Conservation (phyloP, 2,797 vertebrate genomes). For the Crypturellus tataupa region DNA sequence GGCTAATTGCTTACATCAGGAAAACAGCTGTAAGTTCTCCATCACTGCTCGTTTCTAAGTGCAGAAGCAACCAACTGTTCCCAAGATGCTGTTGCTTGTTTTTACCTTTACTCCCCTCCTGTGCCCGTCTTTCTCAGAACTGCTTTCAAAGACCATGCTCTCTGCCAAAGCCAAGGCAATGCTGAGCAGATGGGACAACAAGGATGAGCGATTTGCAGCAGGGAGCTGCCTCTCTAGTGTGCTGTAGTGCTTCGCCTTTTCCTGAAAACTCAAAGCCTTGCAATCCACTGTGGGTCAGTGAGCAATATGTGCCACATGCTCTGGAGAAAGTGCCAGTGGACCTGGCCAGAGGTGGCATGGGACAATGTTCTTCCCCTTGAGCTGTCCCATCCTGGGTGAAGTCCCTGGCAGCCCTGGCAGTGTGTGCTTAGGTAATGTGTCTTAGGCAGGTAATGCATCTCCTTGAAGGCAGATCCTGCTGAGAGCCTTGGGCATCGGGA, state of each 20-base stretch:
- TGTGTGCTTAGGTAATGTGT: background rate
- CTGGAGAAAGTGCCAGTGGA: background rate
- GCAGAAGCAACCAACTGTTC: background rate
- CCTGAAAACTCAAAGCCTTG: background rate
- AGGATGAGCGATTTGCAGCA: background rate
- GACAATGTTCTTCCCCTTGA: background rate
- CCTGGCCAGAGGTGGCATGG: background rate
- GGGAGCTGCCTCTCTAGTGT: background rate
- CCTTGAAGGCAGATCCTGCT: background rate
- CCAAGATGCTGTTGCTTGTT: background rate
- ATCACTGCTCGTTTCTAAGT: accelerated
- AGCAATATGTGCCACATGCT: background rate
- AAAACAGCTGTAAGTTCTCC: background rate
- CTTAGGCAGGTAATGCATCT: background rate
- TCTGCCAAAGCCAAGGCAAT: background rate
- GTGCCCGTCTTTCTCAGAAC: background rate
- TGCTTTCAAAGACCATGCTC: background rate
- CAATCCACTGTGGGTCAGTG: background rate
- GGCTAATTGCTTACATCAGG: background rate
- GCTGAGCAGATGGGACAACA: background rate
- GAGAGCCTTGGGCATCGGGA: background rate
- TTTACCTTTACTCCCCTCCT: background rate
- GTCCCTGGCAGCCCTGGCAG: background rate
- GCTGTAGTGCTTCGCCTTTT: background rate
- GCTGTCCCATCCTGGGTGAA: background rate